Base-by-base conservation (phyloP, 2,888 invertebrate genomes). In the Hyles lineata region DNA sequence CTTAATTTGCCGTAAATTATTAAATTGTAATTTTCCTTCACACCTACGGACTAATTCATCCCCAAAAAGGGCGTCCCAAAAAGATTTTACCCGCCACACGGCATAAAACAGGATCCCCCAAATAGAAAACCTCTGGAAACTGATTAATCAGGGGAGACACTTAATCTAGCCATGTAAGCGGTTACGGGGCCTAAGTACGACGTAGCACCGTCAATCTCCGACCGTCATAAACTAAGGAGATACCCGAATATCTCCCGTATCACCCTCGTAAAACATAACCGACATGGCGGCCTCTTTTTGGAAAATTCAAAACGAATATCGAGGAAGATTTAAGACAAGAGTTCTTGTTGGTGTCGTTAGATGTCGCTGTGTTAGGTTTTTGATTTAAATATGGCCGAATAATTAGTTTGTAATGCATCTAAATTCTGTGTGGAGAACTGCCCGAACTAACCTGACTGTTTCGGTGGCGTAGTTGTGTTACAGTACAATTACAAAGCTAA, bases 191-290 rank as follows among this genome's bases (percentile, higher is more conserved):
- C 67, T 67, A 67, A 67, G 43, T 23, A 23, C 35, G 2, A n/a
- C 67, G 17, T 67, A 23, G 21, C 62, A 62, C 23, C 50, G 63
- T 23, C 63, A 43, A 67, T 21, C 50, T 19, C n/a, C 55, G 55
- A n/a, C 67, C 67, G 23, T 67, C 67, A 43, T 67, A 67, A 67
- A 67, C 67, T 23, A 17, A 17, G 23, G 43, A 67, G 67, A 67
- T 67, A 67, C 52, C 32, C 52, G 58, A 25, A 69, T 52, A 58
- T 58, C 29, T 25, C 73, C 73, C 35, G 70, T 82, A 82, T 78
- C 74, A 76, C 78, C 73, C 74, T 77, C 72, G 77, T 77, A 76
- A 77, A 80, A 79, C 76, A 75, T 77, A 79, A 77, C 71, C 74
- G 59, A 75, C 75, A 76, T 69, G 43, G 43, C 78, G 75, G 76